Evolutionary conservation across 2,797 vertebrate genomes (phyloP), one percentile per base, ranked within the genome.

Genomic region (Enoplosus armatus): DNA sequence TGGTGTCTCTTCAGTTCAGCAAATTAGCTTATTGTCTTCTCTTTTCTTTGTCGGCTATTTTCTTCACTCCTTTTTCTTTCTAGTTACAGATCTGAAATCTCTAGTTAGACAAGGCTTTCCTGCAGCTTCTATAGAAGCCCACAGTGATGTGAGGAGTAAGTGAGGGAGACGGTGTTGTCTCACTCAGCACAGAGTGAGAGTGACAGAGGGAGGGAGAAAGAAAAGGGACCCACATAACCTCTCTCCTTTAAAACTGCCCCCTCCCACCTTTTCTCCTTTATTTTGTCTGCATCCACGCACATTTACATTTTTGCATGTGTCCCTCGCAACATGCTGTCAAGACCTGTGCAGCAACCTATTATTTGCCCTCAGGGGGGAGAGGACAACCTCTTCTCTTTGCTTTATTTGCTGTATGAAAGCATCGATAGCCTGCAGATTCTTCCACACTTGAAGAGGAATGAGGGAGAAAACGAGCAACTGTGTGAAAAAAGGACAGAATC

Each of bases 161-260:
- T 14, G 70, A 82, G 72, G 31, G 61, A 72, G 73, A 71, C 8
- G 58, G 65, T 73, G 86, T 74, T 84, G 67, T 77, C 72, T 90
- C 83, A 77, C 66, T 85, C 76, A 56, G 83, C 71, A 26, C 77
- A 72, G 74, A 87, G 75, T 56, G 48, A 85, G 83, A 89, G 65
- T 85, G 87, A 85, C 72, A 85, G 63, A 78, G 51, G 72, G 69
- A 79, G 82, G 29, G 83, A 85, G 77, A 27, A 51, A 77, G 75
- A 83, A 67, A 83, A 72, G 50, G 75, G 65, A 88, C 72, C 69
- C 59, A 63, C 61, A 72, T 79, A 63, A 77, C 77, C 82, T 66
- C 75, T 82, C 86, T 90, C 73, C 47, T 59, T 79, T 65, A 84
- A 86, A 71, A 78, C 75, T 65, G 54, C 55, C 66, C 76, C 85